Evolutionary conservation across 2,113 vertebrate species (phyloP), one percentile per base, ranked within the genome.

Genomic region (Noturus placidus): DNA sequence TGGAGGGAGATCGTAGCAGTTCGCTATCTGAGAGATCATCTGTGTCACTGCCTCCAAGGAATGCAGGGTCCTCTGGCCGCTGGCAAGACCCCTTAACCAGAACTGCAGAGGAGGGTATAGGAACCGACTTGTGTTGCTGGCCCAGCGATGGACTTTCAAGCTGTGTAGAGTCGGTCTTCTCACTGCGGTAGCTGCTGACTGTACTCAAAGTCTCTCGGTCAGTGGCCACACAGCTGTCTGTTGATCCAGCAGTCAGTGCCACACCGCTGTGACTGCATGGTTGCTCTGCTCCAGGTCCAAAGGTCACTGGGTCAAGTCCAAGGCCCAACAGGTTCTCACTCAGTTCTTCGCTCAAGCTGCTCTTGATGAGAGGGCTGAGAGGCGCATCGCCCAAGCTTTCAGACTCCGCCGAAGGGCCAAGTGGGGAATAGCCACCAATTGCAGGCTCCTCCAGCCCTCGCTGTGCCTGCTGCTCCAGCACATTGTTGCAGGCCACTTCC

Each of bases 91-190:
- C 89, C 2, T 77, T 77, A 38, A 84, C 63, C 59, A 92, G 35
- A 81, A 93, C 1, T 83, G 93, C 89, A 85, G 84, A 92, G 85
- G 79, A 90, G 10, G 61, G 91, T 77, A 83, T 90, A 82, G 90
- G 84, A 38, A 90, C 84, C 2, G 87, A 42, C 22, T 91, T 91
- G 67, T 82, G 91, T 0, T 92, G 87, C 61, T 93, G 92, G 88
- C 95, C 96, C 0, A 96, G 91, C 0, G 96, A 96, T 1, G 97
- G 96, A 91, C 97, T 97, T 91, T 97, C 97, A 88, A 97, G 92
- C 90, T 97, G 97, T 7, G 97, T 97, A 0, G 97, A 97, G 89
- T 97, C 96, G 0, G 97, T 97, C 87, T 97, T 97, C 92, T 97
- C 97, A 11, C 97, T 97, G 81, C 96, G 96, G 90, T 97, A 97